Conservation (phyloP, 1,140 invertebrate species). For the Antheraea mylitta region DNA sequence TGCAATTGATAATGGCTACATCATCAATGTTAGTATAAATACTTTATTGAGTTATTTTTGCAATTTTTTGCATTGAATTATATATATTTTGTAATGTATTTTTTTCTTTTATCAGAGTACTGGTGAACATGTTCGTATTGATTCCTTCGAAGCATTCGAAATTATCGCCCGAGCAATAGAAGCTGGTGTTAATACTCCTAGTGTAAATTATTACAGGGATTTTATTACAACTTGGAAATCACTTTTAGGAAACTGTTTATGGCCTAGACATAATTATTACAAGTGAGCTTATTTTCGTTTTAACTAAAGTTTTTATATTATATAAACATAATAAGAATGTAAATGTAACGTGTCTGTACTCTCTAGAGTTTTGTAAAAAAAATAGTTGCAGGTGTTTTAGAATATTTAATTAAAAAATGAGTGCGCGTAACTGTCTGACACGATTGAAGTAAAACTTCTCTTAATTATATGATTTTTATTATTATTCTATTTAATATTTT, state of each 20-base stretch:
- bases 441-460: too few species aligned
- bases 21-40: constrained; percentile 65
- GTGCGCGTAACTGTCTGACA: too few species aligned
- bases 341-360: too few species aligned
- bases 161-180: constrained; percentile 85
- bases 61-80: background rate
- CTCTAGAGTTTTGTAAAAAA: too few species aligned
- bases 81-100: background rate
- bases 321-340: too few species aligned
- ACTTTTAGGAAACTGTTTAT: constrained; percentile 76
- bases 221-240: constrained; percentile 79
- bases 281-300: constrained; percentile 24
- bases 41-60: background rate
- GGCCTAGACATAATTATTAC: constrained; percentile 26
- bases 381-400: too few species aligned
- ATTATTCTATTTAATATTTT: too few species aligned
- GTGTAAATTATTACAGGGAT: constrained; percentile 82
- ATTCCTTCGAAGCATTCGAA: constrained; percentile 78
- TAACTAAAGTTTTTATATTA: too few species aligned
- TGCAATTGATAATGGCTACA: constrained; percentile 81
- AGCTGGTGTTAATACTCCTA: constrained; percentile 83
- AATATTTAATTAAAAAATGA: too few species aligned
- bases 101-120: constrained; percentile 39
- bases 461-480: too few species aligned
- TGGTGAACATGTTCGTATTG: constrained; percentile 77